Base-by-base conservation (phyloP, 2,888 invertebrate genomes). In the Hermaeophaga mercurialis region DNA sequence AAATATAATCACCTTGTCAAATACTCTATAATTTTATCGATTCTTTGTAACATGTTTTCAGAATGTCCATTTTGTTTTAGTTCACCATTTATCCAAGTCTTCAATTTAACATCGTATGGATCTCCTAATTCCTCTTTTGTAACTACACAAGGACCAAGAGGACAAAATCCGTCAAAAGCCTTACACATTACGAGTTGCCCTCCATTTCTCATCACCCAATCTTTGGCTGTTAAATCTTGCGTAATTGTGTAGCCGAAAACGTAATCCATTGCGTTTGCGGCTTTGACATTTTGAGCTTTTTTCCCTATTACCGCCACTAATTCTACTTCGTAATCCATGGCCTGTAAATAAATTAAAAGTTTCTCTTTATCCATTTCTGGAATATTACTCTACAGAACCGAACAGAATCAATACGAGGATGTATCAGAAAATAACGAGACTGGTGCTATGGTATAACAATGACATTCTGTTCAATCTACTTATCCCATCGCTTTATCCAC, bases 311-410 rank as follows among this genome's bases (percentile, higher is more conserved):
- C 85, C 17, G 91, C 86, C 0, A 86, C 89, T 44, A 94, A 71
- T 71, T 94, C 94, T 0, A 91, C 91, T 74, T 94, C 94, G 86
- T 89, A 92, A 72, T 92, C 91, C 0, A 91, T 82, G 78, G 86
- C 85, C 90, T 91, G 75, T 73, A n/a, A 33, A 31, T 18, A 11
- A 9, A 15, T n/a, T n/a, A n/a, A n/a, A n/a, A n/a, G n/a, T n/a
- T n/a, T n/a, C n/a, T n/a, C n/a, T n/a, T n/a, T n/a, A n/a, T n/a
- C n/a, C n/a, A n/a, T n/a, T n/a, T n/a, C n/a, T n/a, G n/a, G n/a
- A n/a, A n/a, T n/a, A n/a, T n/a, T n/a, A n/a, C n/a, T n/a, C n/a
- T n/a, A n/a, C n/a, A n/a, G n/a, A n/a, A n/a, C n/a, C n/a, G n/a
- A n/a, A n/a, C n/a, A n/a, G n/a, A n/a, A n/a, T n/a, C n/a, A n/a